Evolutionary conservation across 2,888 invertebrate species (phyloP), one percentile per base, ranked within the genome.

Genomic region (Ceriagrion tenellum): DNA sequence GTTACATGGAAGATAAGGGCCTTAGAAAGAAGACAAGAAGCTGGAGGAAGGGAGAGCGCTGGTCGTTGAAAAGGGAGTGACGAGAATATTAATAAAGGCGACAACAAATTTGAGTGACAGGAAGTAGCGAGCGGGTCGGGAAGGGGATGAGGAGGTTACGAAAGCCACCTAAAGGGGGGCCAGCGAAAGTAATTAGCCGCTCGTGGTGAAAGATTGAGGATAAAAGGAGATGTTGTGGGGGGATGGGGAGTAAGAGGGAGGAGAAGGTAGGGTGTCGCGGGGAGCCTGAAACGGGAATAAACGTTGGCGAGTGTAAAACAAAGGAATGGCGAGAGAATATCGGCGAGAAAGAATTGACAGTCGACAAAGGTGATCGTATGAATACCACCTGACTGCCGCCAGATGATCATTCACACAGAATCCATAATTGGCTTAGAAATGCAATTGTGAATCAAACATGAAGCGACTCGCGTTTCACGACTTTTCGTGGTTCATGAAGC

Each of bases 81-180:
- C 30, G 35, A 16, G 30, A 81, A 81, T 35, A 35, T 69, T 69
- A 69, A 69, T 81, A 81, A 81, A 81, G 81, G 81, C 30, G 81
- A 81, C 69, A 69, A 69, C 69, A 69, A 69, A 26, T 69, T 69
- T 69, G 81, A 81, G 81, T 16, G 81, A 69, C 69, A 69, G 69
- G 69, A 47, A 47, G 47, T 47, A 47, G n/a, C 69, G n/a, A n/a
- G 26, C 20, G 6, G 18, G n/a, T n/a, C 6, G 6, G 69, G n/a
- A 8, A 26, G 13, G n/a, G 69, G n/a, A n/a, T n/a, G 26, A 23
- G n/a, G 69, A 69, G 69, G 69, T 69, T 18, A 2, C 69, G 26
- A 69, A 69, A 6, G 69, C n/a, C 20, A 20, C 13, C 59, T 59
- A 20, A 59, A 59, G 59, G 20, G 59, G 20, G 59, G 13, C 69